Base-by-base conservation (phyloP, 2,113 vertebrate species). In the Brachypodius melanocephalos region DNA sequence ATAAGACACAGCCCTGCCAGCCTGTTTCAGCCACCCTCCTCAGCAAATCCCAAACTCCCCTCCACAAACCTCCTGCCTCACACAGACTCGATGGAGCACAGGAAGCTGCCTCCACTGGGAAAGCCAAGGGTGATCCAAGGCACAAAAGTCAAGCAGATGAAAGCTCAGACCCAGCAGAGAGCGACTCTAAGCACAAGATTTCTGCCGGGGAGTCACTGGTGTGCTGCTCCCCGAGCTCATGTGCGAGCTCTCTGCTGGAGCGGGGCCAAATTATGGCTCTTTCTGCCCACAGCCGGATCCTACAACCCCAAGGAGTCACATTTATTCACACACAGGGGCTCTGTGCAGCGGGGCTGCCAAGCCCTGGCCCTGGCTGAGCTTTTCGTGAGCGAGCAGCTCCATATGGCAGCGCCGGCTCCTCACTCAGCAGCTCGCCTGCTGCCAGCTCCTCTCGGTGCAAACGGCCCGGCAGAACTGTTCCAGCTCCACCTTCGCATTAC, bases 371-470 rank as follows among this genome's bases (percentile, higher is more conserved):
- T 3, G 54, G n/a, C 48, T 24, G 63, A 61, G 75, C 76, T 95
- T 86, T 72, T 32, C n/a, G 26, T 75, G 45, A 91, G 92, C 57
- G n/a, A 82, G 85, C 87, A 93, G 95, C 93, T 97, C 96, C 96
- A 97, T 91, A 89, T 97, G 96, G 94, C 96, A 94, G 66, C 7
- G 5, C 91, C 13, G 5, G 66, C 82, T 90, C 95, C 86, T 96
- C 94, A 96, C 94, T 96, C 92, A 92, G 91, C 96, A 91, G 93
- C 94, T 96, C 67, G n/a, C 57, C 82, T 34, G 83, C 94, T 83
- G 93, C 96, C 95, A 96, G 89, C 71, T 88, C 87, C 91, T 80
- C 19, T 79, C 15, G 0, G 40, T 82, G 83, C 48, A 87, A 89
- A 79, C 1, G 3, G 62, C 90, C 77, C 92, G 48, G 85, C 89